These are phyloP conservation scores for Tipula lateralis DNA, from an alignment of 2,888 invertebrate genomes.

Conservation along the genomic window DNA sequence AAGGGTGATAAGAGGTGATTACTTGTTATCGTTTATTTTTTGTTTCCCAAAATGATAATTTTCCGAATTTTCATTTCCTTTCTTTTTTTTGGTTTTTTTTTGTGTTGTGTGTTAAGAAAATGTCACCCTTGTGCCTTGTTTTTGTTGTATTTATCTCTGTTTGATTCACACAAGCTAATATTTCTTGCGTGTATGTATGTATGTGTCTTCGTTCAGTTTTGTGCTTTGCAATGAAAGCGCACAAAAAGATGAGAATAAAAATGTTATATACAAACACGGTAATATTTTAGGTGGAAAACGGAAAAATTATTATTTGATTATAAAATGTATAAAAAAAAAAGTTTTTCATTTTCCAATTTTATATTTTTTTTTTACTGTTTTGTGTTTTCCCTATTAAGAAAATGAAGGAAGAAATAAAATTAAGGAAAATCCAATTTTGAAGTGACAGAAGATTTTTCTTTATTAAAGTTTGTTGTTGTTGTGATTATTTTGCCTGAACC, in stretches of 20 bases:
- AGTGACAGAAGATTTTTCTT: not conserved
- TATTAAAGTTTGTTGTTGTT: conserved; percentile 3
- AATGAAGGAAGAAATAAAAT: conserved; percentile 5
- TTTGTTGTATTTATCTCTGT: not conserved
- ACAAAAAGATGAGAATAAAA: not conserved
- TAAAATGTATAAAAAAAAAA: conserved; percentile 6
- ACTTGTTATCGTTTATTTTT: conserved; percentile 12
- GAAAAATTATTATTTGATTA: conserved; percentile 24
- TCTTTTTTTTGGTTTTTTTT: too few relatives aligned
- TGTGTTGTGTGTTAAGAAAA: not conserved
- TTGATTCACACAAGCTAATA: not conserved
- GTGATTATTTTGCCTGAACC: not conserved
- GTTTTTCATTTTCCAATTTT: conserved; percentile 15
- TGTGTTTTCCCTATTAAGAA: conserved; percentile 9
- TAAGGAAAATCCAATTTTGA: conserved; percentile 19
- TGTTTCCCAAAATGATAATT: conserved; percentile 6
- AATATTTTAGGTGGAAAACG: conserved; percentile 19
- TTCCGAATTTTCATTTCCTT: not conserved
- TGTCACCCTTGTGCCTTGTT: conserved; percentile 11
- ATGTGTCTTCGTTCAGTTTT: not conserved
- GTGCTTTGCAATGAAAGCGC: not conserved
- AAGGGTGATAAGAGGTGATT: conserved; percentile 19
- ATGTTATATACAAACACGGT: not conserved
- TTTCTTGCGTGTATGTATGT: not conserved
- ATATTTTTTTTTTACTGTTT: not conserved